Percentiles rank a stretch among this genome's conserved stretches.
Evolutionary conservation across 2,888 invertebrate species (phyloP).

Genomic region (Tetragonisca angustula): DNA sequence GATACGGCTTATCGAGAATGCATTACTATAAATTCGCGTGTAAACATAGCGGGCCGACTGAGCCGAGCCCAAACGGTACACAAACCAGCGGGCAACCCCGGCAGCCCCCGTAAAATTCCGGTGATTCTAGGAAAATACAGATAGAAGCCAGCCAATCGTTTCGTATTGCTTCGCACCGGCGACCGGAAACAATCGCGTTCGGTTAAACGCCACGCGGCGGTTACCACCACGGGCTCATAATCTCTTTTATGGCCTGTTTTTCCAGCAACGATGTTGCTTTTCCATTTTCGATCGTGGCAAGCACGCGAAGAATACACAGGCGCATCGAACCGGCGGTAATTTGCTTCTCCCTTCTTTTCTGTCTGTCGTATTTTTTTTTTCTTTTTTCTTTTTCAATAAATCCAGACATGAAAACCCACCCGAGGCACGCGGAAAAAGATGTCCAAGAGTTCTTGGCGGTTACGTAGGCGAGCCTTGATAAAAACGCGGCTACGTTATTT

Average conservation of each 20-base stretch:
- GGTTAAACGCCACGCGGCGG: conserved; percentile 35
- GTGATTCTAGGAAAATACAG: conserved; percentile 69
- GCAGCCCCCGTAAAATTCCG: conserved; percentile 69
- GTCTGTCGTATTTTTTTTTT: too few relatives aligned
- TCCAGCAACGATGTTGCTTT: neutral
- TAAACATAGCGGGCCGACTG: conserved; percentile 68
- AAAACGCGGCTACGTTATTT: neutral
- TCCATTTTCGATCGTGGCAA: neutral
- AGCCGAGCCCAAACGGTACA: conserved; percentile 49
- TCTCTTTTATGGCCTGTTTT: conserved; percentile 23
- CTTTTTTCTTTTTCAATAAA: neutral
- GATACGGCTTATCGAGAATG: conserved; percentile 74
- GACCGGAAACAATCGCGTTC: conserved; percentile 49
- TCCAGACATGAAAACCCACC: neutral
- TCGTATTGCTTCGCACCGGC: conserved; percentile 36
- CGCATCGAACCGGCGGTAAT: too few relatives aligned
- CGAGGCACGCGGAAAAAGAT: neutral
- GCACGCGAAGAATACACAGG: neutral
- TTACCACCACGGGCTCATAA: conserved; percentile 14
- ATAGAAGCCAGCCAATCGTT: conserved; percentile 53
- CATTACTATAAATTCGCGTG: conserved; percentile 74
- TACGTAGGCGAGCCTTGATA: neutral
- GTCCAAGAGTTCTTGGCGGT: neutral
- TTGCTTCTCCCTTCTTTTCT: too few relatives aligned
- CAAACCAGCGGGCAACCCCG: conserved; percentile 32